Evolutionary conservation across 2,113 vertebrate species (phyloP).

Genomic region (Nipponia nippon): DNA sequence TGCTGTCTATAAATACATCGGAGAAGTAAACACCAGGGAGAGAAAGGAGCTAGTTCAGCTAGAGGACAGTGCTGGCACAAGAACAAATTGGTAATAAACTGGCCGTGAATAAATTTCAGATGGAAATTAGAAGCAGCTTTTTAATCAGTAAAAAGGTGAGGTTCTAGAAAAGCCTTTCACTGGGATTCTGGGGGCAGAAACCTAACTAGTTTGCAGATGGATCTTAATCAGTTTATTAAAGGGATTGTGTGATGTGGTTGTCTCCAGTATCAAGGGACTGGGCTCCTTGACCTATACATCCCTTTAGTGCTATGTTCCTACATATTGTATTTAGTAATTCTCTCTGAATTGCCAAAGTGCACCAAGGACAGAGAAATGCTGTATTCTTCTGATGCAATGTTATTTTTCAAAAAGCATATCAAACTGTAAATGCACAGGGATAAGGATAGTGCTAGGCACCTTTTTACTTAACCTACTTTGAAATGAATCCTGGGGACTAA

Average conservation of each 20-base stretch:
- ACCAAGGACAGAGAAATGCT: background rate
- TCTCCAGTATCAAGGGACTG: background rate
- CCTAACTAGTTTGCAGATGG: constrained; percentile 1
- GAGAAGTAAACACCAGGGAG: constrained; percentile 34
- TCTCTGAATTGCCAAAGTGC: background rate
- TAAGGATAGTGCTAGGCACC: background rate
- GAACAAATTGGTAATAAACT: constrained; percentile 58
- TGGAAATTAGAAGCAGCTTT: constrained; percentile 54
- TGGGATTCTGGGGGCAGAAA: constrained; percentile 34
- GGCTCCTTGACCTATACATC: background rate
- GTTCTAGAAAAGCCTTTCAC: constrained; percentile 28
- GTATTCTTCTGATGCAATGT: background rate
- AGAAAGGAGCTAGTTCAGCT: constrained; percentile 43
- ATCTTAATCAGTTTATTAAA: constrained; percentile 45
- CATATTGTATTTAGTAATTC: background rate
- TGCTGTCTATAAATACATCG: constrained; percentile 21
- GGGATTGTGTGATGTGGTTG: background rate
- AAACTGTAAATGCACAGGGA: background rate
- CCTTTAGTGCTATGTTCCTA: background rate
- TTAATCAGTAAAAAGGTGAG: constrained; percentile 48
- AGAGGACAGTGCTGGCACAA: constrained; percentile 48
- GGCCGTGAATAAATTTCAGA: constrained; percentile 47
- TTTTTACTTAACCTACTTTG: constrained; percentile 29
- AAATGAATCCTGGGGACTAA: background rate
- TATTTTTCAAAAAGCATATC: background rate